A percentile compares a stretch with the other conserved stretches of the same genome.
Evolutionary conservation across 1,140 invertebrate genomes (phyloP).

Genomic region (Araneus ventricosus): DNA sequence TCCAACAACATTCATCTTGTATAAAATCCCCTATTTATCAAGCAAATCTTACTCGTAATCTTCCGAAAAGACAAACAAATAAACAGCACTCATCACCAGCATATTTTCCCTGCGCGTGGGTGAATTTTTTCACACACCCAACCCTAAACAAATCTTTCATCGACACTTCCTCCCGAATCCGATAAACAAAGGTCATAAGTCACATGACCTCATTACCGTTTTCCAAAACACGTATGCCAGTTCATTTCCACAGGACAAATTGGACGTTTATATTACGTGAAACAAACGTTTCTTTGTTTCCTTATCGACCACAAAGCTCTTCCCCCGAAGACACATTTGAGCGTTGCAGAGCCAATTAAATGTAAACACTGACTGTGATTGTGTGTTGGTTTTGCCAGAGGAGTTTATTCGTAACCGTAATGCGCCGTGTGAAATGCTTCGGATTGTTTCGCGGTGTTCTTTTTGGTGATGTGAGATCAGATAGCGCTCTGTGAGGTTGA

Average conservation of each 20-base stretch:
- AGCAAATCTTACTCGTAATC: no score
- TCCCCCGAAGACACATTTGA: background rate
- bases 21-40: no score
- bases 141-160: background rate
- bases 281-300: conserved; percentile 7
- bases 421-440: background rate
- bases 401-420: background rate
- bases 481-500: background rate
- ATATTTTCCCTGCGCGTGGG: background rate
- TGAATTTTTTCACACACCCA: background rate
- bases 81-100: background rate
- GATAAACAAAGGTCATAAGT: background rate
- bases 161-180: background rate
- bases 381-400: conserved; percentile 20
- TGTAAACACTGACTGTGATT: conserved; percentile 7
- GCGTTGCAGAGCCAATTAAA: background rate
- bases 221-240: background rate
- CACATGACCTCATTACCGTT: conserved; percentile 15
- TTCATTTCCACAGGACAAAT: background rate
- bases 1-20: no score
- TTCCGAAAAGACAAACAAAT: background rate
- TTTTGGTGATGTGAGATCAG: conserved; percentile 3
- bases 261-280: conserved; percentile 6
- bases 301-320: background rate
- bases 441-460: background rate